Percentiles rank a stretch among this genome's conserved stretches.
These are phyloP conservation scores for Monochamus alternatus DNA, from an alignment of 2,888 invertebrate species.

Conservation along the genomic window DNA sequence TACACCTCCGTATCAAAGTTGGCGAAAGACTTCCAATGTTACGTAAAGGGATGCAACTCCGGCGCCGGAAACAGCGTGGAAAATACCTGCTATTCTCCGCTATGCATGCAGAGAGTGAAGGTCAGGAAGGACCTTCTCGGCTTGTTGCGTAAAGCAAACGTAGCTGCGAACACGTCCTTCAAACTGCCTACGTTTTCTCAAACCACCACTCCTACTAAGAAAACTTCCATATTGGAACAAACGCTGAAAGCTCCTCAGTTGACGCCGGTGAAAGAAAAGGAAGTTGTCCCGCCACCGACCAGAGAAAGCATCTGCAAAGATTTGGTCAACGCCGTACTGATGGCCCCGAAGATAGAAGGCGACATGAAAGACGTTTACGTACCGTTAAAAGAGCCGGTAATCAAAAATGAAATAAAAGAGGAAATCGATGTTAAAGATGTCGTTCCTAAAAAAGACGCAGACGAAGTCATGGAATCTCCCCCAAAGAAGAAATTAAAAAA, in stretches of 20 bases:
- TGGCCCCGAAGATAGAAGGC: conserved; percentile 76
- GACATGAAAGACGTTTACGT: conserved; percentile 63
- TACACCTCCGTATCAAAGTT: conserved; percentile 81
- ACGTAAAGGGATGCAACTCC: conserved; percentile 81
- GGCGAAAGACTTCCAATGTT: conserved; percentile 83
- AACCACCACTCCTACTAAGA: conserved; percentile 67
- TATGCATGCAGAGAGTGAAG: conserved; percentile 83
- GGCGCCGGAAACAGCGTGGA: conserved; percentile 71
- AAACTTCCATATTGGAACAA: conserved; percentile 80
- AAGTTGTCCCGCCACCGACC: conserved; percentile 48
- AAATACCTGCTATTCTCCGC: conserved; percentile 84
- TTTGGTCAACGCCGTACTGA: conserved; percentile 75
- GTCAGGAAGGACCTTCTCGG: conserved; percentile 80
- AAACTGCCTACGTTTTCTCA: conserved; percentile 66
- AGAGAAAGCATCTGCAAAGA: conserved; percentile 77
- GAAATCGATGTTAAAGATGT: conserved; percentile 47
- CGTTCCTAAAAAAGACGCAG: conserved; percentile 51
- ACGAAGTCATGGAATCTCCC: conserved; percentile 66
- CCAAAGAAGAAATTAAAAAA: conserved; percentile 68
- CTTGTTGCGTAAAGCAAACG: conserved; percentile 78
- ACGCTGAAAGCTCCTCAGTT: conserved; percentile 76
- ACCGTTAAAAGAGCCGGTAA: conserved; percentile 54
- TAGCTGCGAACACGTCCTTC: conserved; percentile 72
- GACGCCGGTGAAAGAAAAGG: conserved; percentile 56
- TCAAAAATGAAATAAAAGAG: conserved; percentile 53